phyloP scores from a whole-genome alignment of 2,888 invertebrate genomes.

The Brenthis daphne region DNA sequence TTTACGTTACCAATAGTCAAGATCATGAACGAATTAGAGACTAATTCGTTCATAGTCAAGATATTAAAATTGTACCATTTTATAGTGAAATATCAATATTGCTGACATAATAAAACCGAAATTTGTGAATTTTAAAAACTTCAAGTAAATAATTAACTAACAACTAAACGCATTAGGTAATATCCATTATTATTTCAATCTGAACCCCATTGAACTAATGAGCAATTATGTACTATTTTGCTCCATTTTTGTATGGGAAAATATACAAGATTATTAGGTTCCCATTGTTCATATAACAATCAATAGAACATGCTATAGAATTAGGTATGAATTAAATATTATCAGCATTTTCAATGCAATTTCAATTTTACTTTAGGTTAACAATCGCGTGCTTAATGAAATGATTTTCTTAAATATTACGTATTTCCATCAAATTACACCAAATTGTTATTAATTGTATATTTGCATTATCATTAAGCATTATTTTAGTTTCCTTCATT shows the following conservation, averaged over 20 bases:
- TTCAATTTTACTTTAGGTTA: neutral
- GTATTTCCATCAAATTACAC: constrained; percentile 1
- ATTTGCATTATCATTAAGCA: neutral
- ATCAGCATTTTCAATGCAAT: no score
- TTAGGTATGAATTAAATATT: no score
- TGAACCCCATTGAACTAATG: constrained; percentile 11
- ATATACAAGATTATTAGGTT: constrained; percentile 13
- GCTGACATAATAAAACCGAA: no score
- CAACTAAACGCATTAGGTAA: neutral
- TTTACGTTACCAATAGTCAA: no score
- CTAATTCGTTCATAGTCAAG: no score
- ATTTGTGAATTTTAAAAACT: neutral
- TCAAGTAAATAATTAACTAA: neutral
- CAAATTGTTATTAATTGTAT: neutral
- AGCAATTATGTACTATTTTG: constrained; percentile 3
- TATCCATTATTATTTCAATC: constrained; percentile 16
- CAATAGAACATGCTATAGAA: no score
- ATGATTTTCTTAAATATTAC: neutral
- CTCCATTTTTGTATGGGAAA: constrained; percentile 21
- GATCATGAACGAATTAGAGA: no score
- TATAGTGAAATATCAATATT: no score
- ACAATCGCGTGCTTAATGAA: neutral
- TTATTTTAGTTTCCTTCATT: no score
- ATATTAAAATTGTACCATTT: no score
- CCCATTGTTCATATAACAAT: constrained; percentile 11